Evolutionary conservation across 2,797 vertebrate genomes (phyloP), one percentile per base, ranked within the genome.

Genomic region (Spinibarbus caldwelli): DNA sequence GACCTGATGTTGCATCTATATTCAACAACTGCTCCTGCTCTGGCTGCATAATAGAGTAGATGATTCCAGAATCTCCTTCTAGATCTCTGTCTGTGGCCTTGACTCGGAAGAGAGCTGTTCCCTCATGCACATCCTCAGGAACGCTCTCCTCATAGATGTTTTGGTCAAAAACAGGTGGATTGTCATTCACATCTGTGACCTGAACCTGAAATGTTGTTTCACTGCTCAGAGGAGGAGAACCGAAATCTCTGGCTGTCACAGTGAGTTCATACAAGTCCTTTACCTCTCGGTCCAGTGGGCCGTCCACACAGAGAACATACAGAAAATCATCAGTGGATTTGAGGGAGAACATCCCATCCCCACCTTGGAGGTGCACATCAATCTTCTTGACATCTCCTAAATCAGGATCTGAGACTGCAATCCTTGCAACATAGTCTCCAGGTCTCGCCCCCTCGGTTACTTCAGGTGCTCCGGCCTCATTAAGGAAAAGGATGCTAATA

Each of bases 381-480:
- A 95, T 80, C 85, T 49, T 86, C 68, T 90, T 86, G 64, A 91
- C 14, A 83, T 92, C 84, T 38, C 89, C 75, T 11, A 93, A 90
- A 83, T 99, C 97, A 0, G 95, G 95, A 85, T 99, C 97, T 0
- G 97, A 97, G 81, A 97, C 96, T 0, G 97, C 97, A 41, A 98
- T 93, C 64, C 97, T 93, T 80, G 97, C 97, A 10, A 99, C 94
- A 1, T 96, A 98, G 87, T 97, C 96, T 1, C 97, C 97, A 0
- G 91, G 62, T 0, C 78, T 89, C 0, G 97, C 96, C 0, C 95
- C 95, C 88, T 99, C 98, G 0, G 97, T 97, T 38, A 98, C 95
- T 54, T 91, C 83, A 0, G 96, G 91, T 0, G 91, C 94, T 29
- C 97, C 97, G 0, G 91, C 92, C 83, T 97, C 97, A 1, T 96